Evolutionary conservation across 2,888 invertebrate species (phyloP).

Genomic region (Drosophila barbarae): DNA sequence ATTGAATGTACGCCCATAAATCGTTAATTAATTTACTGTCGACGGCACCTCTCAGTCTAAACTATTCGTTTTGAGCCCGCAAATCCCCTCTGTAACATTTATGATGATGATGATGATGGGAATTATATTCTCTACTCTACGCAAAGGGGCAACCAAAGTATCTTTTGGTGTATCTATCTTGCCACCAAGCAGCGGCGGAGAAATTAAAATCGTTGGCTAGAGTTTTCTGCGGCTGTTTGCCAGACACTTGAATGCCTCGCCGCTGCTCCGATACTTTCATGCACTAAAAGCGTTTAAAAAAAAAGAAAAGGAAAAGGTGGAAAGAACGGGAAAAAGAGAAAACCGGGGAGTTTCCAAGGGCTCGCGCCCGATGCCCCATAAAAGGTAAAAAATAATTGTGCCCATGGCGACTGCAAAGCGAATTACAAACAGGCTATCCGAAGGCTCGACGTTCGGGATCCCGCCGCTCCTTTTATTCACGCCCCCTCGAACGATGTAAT

Average conservation of each 20-base stretch:
- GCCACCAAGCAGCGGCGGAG: slow-evolving; percentile 6
- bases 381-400: slow-evolving; percentile 65
- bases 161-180: slow-evolving; percentile 27
- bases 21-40: slow-evolving; percentile 7
- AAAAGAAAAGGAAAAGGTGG: slow-evolving; percentile 5
- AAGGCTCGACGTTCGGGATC: slow-evolving; percentile 32
- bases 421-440: slow-evolving; percentile 64
- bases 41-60: neutral
- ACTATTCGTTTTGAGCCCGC: neutral
- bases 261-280: slow-evolving; percentile 31
- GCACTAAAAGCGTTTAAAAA: slow-evolving; percentile 62
- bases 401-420: slow-evolving; percentile 73
- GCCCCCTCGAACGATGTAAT: slow-evolving; percentile 49
- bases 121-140: neutral
- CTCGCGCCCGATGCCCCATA: slow-evolving; percentile 33
- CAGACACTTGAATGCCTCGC: slow-evolving; percentile 55
- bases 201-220: slow-evolving; percentile 53
- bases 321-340: slow-evolving; percentile 22
- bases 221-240: slow-evolving; percentile 57
- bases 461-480: slow-evolving; percentile 28
- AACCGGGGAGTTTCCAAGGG: slow-evolving; percentile 16
- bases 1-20: slow-evolving; percentile 1
- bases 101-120: slow-evolving; percentile 10
- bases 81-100: slow-evolving; percentile 9
- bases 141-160: slow-evolving; percentile 32